phyloP scores from a whole-genome alignment of 2,888 invertebrate species.

The Unio pictorum region DNA sequence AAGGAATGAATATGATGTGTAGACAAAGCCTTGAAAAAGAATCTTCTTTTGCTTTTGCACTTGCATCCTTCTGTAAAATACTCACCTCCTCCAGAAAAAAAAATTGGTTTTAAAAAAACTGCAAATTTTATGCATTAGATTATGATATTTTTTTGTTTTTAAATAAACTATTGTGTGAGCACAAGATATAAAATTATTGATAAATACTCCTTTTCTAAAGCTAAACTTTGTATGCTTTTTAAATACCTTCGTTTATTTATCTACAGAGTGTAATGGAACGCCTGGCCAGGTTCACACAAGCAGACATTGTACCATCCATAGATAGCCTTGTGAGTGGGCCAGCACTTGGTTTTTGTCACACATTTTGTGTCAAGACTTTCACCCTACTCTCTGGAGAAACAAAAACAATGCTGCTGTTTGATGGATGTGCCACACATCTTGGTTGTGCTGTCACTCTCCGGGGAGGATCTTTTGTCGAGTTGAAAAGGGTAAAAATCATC shows the following conservation, averaged over 20 bases:
- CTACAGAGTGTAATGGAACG: slow-evolving; percentile 82
- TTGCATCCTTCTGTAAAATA: no score
- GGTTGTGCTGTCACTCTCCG: slow-evolving; percentile 90
- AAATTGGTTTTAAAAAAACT: no score
- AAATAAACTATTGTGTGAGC: no score
- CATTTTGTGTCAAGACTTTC: slow-evolving; percentile 80
- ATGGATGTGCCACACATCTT: slow-evolving; percentile 88
- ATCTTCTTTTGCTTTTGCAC: no score
- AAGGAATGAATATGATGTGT: no score
- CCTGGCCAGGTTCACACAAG: slow-evolving; percentile 84
- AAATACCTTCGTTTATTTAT: not conserved
- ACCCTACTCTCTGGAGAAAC: slow-evolving; percentile 65
- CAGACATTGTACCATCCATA: slow-evolving; percentile 88
- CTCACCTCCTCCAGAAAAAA: no score
- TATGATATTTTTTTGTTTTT: no score
- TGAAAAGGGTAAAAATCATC: slow-evolving; percentile 75
- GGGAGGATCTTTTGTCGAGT: slow-evolving; percentile 82
- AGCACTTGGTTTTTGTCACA: slow-evolving; percentile 85
- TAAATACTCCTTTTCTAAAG: no score
- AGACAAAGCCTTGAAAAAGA: no score
- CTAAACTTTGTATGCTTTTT: no score
- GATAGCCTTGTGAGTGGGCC: slow-evolving; percentile 85
- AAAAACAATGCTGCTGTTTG: slow-evolving; percentile 94
- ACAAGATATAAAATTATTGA: no score
- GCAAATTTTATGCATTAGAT: no score